Evolutionary conservation across 1,140 invertebrate genomes (phyloP), one percentile per base, ranked within the genome.

Genomic region (Zaprionus africanus): DNA sequence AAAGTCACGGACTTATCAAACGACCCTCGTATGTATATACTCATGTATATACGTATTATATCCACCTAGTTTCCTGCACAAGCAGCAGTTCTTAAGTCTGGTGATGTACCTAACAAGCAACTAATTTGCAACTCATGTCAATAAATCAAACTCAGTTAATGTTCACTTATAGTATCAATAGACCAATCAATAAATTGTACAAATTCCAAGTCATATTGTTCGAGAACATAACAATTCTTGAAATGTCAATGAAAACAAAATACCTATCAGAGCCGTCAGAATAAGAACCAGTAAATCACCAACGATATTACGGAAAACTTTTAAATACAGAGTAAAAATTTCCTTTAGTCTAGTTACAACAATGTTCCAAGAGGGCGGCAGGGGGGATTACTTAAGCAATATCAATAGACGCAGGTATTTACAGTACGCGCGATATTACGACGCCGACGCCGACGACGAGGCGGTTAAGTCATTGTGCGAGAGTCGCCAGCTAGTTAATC

Each of bases 401-500:
- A 19, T 19, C 11, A 12, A 36, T 6, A 22, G 13, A 13, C 17
- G 19, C 26, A 11, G 22, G 22, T n/a, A 41, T 54, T 60, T 13
- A 58, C 9, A 31, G 38, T 31, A n/a, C 41, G 31, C 17, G 12
- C 24, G 4, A 1, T 41, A 19, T 72, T 61, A 74, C 71, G 28
- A 7, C n/a, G n/a, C n/a, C 2, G 54, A 74, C 65, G 28, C 6
- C 28, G 69, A 74, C 71, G 64, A 67, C 63, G 64, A 67, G 63
- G 12, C 22, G 13, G 13, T 11, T n/a, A 28, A 74, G 54, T 61
- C 41, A 57, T 12, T 36, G 36, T 31, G 19, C 34, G 26, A n/a
- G 28, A 70, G 17, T 24, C 13, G 43, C n/a, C 58, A 63, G 13
- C 31, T 41, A 63, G 34, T 56, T 38, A 41, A 62, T 49, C 61